Conservation (phyloP, 2,797 vertebrate species). For the Hoplostethus atlanticus region DNA sequence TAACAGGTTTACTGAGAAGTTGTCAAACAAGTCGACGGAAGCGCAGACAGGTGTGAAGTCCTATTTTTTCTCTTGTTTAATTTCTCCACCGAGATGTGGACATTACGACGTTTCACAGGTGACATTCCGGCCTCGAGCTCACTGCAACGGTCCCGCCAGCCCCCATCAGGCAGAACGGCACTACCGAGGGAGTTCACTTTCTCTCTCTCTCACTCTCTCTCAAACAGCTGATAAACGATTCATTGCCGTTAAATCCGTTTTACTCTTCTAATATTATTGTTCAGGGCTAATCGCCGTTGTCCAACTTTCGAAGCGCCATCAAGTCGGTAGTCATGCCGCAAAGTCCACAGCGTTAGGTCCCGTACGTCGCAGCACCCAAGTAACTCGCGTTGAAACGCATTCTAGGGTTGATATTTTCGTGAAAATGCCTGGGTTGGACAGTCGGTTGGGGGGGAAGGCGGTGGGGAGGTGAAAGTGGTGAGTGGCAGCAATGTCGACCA, state of each 20-base stretch:
- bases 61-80: conserved; percentile 8
- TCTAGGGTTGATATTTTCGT: conserved; percentile 71
- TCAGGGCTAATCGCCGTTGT: conserved; percentile 38
- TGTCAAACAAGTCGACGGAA: conserved; percentile 27
- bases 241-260: conserved; percentile 43
- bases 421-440: conserved; percentile 68
- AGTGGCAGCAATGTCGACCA: conserved; percentile 63
- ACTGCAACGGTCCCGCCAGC: conserved; percentile 71
- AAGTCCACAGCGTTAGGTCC: conserved; percentile 38
- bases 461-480: conserved; percentile 35
- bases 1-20: conserved; percentile 23
- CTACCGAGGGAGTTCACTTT: conserved; percentile 62
- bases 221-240: conserved; percentile 59
- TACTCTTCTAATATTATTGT: conserved; percentile 15
- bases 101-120: conserved; percentile 59
- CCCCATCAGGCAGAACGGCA: conserved; percentile 72
- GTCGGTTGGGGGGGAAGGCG: conserved; percentile 48
- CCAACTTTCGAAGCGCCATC: conserved; percentile 58
- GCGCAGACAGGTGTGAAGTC: conserved; percentile 22
- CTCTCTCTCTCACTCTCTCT: conserved; percentile 45
- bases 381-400: conserved; percentile 49
- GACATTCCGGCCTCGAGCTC: conserved; percentile 71
- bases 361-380: conserved; percentile 24
- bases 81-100: conserved; percentile 34
- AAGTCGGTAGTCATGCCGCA: conserved; percentile 51